Evolutionary conservation across 35 echinoderm and acorn worm species (phyloP).

Genomic region (Strongylocentrotus purpuratus): DNA sequence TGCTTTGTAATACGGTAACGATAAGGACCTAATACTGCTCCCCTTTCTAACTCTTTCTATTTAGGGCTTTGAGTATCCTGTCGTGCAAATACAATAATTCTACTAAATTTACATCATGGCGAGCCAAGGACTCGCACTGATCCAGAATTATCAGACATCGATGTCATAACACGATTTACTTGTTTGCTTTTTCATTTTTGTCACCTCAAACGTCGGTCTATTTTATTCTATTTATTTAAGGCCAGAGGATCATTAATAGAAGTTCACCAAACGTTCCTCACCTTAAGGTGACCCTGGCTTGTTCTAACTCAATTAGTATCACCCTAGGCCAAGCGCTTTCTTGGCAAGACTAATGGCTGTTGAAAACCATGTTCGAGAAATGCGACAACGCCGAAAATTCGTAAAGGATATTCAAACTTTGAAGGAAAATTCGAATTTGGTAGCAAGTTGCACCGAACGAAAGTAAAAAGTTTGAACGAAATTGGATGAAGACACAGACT

Average conservation of each 20-base stretch:
- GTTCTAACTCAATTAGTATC: constrained; percentile 8
- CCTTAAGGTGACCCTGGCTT: neutral
- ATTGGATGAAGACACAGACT: no score
- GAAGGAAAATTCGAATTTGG: neutral
- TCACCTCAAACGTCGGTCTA: neutral
- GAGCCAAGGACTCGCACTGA: neutral
- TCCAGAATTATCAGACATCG: neutral
- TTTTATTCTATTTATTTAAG: neutral
- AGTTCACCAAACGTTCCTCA: neutral
- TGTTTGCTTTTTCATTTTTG: neutral
- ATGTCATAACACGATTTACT: neutral
- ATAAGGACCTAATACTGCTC: neutral
- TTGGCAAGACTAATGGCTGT: constrained; percentile 7
- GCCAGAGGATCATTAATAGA: neutral
- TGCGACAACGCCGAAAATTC: neutral
- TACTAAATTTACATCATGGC: neutral
- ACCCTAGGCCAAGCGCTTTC: neutral
- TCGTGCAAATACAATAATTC: neutral
- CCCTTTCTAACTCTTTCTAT: neutral
- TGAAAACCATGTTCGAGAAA: neutral
- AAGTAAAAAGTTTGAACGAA: no score
- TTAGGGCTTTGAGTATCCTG: neutral
- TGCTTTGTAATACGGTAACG: neutral
- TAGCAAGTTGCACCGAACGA: no score
- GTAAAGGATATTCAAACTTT: neutral